Conservation (phyloP, 2,113 vertebrate genomes). For the Brevimyrus niger region DNA sequence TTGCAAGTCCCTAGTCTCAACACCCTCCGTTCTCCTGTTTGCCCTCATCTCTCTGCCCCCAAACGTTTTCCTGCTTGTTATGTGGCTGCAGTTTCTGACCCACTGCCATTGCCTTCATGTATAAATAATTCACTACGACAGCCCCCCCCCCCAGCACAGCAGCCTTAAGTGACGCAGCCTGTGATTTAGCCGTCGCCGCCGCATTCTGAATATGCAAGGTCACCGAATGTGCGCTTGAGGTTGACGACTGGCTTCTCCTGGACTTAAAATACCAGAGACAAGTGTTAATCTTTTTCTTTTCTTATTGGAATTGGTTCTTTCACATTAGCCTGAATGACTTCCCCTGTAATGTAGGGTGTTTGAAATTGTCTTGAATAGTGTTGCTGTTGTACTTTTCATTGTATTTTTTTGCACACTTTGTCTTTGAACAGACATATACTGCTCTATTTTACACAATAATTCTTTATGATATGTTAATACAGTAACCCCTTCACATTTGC, state of each 20-base stretch:
- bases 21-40: neutral
- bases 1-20: neutral
- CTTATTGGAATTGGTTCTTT: neutral
- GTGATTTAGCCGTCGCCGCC: slow-evolving; percentile 52
- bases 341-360: neutral
- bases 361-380: neutral
- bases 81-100: neutral
- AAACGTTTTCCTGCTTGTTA: neutral
- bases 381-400: neutral
- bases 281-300: neutral
- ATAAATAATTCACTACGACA: slow-evolving; percentile 56
- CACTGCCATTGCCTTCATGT: slow-evolving; percentile 38
- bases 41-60: neutral
- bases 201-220: slow-evolving; percentile 43
- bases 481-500: neutral
- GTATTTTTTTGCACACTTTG: neutral
- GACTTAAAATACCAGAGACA: neutral
- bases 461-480: neutral
- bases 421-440: neutral
- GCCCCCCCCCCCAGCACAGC: slow-evolving; percentile 31
- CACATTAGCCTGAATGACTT: neutral
- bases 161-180: slow-evolving; percentile 49
- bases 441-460: neutral
- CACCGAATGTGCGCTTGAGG: slow-evolving; percentile 18
- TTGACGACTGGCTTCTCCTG: neutral